Evolutionary conservation across 2,113 vertebrate genomes (phyloP), one percentile per base, ranked within the genome.

Genomic region (Lycaon pictus): DNA sequence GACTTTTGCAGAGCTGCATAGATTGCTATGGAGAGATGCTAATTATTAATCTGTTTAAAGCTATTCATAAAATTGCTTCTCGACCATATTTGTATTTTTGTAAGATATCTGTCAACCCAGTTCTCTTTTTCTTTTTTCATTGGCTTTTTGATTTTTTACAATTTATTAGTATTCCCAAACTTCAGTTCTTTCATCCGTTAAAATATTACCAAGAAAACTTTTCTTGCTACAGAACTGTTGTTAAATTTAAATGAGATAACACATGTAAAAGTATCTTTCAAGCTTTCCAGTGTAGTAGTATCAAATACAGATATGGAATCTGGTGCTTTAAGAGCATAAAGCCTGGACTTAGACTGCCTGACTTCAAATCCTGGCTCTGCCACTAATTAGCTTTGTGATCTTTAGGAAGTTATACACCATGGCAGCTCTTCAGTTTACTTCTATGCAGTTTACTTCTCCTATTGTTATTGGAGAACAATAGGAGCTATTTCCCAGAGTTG

Each of bases 201-300:
- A 88, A 83, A 35, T 56, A 32, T 32, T 37, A 37, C 29, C 58
- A 76, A 43, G 22, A 96, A 58, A 11, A 74, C 67, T 58, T 58
- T 1, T 35, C 48, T 82, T 92, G 20, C 32, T 58, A 23, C 12
- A 93, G 69, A 93, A 89, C 20, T 60, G 17, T 25, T 82, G 17
- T n/a, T 76, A 83, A 86, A 58, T 77, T 95, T 79, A 91, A 95
- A 60, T 69, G 20, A 69, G 11, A 27, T 35, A 91, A 53, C 43
- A 53, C 10, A 69, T 32, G 2, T 17, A 55, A 58, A 94, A 83
- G 8, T 53, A 29, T 51, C 79, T 27, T 69, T 32, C 43, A 56
- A 80, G 35, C 51, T 86, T 69, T 56, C 35, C 25, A 63, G 25
- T n/a, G 25, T 20, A 90, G 22, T 29, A 12, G 22, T 58, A 72